A percentile compares a stretch with the other conserved stretches of the same genome.
Conservation (phyloP, 1,140 invertebrate genomes). For the Hyposmocoma kahamanoa region DNA sequence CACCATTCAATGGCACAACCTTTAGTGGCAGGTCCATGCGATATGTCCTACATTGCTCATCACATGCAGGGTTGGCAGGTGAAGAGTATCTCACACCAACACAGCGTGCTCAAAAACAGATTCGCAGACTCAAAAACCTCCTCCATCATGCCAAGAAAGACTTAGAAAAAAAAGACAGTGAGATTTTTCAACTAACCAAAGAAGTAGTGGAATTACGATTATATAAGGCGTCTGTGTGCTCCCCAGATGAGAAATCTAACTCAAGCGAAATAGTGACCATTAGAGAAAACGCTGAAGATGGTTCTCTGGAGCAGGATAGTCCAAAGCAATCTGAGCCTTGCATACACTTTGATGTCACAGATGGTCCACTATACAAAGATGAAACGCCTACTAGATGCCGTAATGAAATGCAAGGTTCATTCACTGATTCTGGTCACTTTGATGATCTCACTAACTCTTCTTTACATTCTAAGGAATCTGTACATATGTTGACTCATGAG, state of each 20-base stretch:
- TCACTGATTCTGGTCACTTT: conserved; percentile 89
- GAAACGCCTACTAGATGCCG: conserved; percentile 52
- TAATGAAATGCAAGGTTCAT: conserved; percentile 79
- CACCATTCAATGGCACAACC: conserved; percentile 86
- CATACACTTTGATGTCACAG: conserved; percentile 53
- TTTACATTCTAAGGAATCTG: conserved; percentile 83
- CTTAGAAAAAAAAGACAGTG: conserved; percentile 85
- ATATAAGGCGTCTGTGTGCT: conserved; percentile 84
- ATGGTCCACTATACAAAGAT: conserved; percentile 57
- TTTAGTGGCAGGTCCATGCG: conserved; percentile 81
- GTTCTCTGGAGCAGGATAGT: conserved; percentile 67
- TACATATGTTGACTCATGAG: conserved; percentile 72
- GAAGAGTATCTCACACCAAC: conserved; percentile 91
- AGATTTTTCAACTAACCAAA: conserved; percentile 86
- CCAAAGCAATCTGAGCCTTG: conserved; percentile 48
- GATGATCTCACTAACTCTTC: conserved; percentile 85
- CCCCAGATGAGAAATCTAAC: conserved; percentile 82
- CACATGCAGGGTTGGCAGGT: conserved; percentile 80
- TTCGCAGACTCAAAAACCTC: conserved; percentile 81
- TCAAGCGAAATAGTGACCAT: conserved; percentile 84
- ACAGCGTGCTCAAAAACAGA: conserved; percentile 85
- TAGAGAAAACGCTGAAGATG: conserved; percentile 77
- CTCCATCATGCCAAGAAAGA: conserved; percentile 83
- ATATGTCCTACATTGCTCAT: conserved; percentile 88
- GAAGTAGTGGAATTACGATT: conserved; percentile 87